phyloP scores from a whole-genome alignment of 1,140 invertebrate species.

The Bombyx mandarina region DNA sequence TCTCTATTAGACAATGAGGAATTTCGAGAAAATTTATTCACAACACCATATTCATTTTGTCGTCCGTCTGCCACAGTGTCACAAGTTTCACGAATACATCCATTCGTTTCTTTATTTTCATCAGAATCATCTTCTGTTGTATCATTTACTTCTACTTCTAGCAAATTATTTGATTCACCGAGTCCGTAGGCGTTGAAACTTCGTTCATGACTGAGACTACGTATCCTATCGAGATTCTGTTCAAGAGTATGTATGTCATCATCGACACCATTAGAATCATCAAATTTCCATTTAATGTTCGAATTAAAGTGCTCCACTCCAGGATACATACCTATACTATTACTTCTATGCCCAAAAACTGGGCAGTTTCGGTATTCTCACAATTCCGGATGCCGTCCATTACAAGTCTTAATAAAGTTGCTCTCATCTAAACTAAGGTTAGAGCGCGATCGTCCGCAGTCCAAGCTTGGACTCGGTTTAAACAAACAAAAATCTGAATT shows the following conservation, averaged over 20 bases:
- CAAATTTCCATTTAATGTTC: constrained; percentile 64
- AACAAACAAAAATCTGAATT: constrained; percentile 65
- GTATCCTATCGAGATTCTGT: constrained; percentile 64
- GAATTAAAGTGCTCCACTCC: constrained; percentile 64
- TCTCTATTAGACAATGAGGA: constrained; percentile 65
- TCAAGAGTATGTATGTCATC: constrained; percentile 58
- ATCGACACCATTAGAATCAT: constrained; percentile 45
- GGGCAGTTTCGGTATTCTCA: constrained; percentile 69
- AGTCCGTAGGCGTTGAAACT: constrained; percentile 39
- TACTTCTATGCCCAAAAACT: constrained; percentile 67
- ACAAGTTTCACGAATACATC: constrained; percentile 40
- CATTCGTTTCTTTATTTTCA: constrained; percentile 47
- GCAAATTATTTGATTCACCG: constrained; percentile 54
- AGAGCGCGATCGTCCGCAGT: constrained; percentile 59
- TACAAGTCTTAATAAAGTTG: constrained; percentile 64
- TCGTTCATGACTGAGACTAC: constrained; percentile 56
- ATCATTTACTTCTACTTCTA: constrained; percentile 61
- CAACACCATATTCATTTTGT: constrained; percentile 51
- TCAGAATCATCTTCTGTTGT: constrained; percentile 49
- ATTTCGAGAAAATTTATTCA: constrained; percentile 60
- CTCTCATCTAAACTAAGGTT: constrained; percentile 67
- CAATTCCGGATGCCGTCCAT: constrained; percentile 65
- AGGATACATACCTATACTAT: constrained; percentile 62
- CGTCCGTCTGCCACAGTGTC: constrained; percentile 20
- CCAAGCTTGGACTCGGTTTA: constrained; percentile 47